Conservation (phyloP, 2,888 invertebrate species). For the Norana najaformis region DNA sequence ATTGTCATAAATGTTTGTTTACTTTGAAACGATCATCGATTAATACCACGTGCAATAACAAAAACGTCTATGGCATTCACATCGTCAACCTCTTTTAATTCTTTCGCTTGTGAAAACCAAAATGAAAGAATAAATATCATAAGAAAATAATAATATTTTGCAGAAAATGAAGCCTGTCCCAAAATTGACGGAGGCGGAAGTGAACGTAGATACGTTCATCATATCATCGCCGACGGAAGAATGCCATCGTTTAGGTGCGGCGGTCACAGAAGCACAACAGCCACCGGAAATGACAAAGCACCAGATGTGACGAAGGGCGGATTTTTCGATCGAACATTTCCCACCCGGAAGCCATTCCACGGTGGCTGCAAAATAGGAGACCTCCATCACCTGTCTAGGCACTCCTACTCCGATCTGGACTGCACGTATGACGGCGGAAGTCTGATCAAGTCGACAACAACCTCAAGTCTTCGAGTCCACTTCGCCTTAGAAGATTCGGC, state of each 20-base stretch:
- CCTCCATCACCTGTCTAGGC: not conserved
- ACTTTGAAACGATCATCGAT: no score
- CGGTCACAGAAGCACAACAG: not conserved
- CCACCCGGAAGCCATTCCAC: slow-evolving; percentile 10
- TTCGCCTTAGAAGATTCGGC: slow-evolving; percentile 14
- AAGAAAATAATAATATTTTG: not conserved
- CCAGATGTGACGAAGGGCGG: not conserved
- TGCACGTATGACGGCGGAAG: not conserved
- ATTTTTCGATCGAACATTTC: slow-evolving; percentile 23
- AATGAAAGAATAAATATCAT: no score
- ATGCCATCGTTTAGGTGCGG: not conserved
- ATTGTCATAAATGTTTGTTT: no score
- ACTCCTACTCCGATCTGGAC: slow-evolving; percentile 1
- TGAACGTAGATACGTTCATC: not conserved
- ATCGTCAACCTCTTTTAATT: no score
- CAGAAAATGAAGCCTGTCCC: not conserved
- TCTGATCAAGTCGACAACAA: slow-evolving; percentile 2
- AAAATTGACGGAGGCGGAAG: not conserved
- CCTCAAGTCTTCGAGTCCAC: not conserved
- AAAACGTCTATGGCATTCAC: no score
- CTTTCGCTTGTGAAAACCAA: no score
- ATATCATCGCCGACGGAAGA: not conserved
- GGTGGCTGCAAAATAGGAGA: slow-evolving; percentile 20
- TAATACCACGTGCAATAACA: no score
- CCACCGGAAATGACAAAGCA: not conserved